A percentile compares a stretch with the other conserved stretches of the same genome.
Conservation (phyloP, 2,797 vertebrate genomes). For the Gymnodraco acuticeps region DNA sequence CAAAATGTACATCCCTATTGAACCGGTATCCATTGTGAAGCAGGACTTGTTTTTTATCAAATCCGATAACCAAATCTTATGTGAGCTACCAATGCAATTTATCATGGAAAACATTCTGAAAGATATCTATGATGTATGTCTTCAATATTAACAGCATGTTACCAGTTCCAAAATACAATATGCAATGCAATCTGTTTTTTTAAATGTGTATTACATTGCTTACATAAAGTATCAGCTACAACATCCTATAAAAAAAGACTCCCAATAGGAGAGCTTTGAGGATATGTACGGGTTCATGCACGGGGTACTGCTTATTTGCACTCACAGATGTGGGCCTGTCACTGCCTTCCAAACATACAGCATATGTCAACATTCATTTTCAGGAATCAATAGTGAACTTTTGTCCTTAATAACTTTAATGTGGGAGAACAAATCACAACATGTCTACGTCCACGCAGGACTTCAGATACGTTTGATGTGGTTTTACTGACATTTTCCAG, state of each 20-base stretch:
- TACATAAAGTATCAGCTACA: not conserved
- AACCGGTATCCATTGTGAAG: too few species aligned
- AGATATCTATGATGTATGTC: not conserved
- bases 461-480: constrained; percentile 42
- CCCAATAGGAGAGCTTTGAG: constrained; percentile 26
- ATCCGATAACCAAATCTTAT: too few species aligned
- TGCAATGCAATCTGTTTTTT: not conserved
- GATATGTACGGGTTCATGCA: constrained; percentile 42
- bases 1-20: too few species aligned
- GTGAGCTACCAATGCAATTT: constrained; percentile 3
- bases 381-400: constrained; percentile 62
- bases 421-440: constrained; percentile 45
- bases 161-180: not conserved
- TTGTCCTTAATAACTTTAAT: constrained; percentile 58
- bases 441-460: constrained; percentile 34
- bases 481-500: constrained; percentile 25
- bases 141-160: not conserved
- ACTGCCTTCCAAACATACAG: constrained; percentile 55
- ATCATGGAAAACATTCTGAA: constrained; percentile 18
- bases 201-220: constrained; percentile 2
- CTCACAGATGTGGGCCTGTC: constrained; percentile 61
- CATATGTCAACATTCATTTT: constrained; percentile 69
- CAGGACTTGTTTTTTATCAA: too few species aligned
- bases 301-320: constrained; percentile 48
- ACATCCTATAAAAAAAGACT: constrained; percentile 24